Base-by-base conservation (phyloP, 1,140 invertebrate species). In the Brachionus rubens region DNA sequence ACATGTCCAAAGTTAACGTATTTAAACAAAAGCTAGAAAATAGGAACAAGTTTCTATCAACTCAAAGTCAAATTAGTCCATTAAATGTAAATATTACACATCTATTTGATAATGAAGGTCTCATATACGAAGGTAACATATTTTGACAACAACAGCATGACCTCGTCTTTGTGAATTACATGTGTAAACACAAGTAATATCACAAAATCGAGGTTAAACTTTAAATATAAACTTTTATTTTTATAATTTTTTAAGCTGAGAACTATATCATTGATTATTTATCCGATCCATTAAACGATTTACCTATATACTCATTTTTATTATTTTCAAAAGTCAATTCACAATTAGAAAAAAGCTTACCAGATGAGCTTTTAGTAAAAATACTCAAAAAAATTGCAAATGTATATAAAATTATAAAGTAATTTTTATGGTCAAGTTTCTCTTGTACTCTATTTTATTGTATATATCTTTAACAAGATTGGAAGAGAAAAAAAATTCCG, bases 281-380 rank as follows among this genome's bases (percentile, higher is more conserved):
- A 26, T 50, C 30, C 7, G 33, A 72, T 24, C 68, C 68, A 30
- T 4, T 48, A 1, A 48, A 72, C 46, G 68, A 72, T 30, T 50
- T 72, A 21, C 68, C 68, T 21, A 72, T 72, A 30, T 50, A 72
- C 33, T 72, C 68, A 1, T 50, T 54, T 41, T 30, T 3, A 19
- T 16, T 72, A n/a, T 72, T 54, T 41, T 72, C 68, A 26, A 30
- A 50, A 12, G 21, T 72, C 12, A 72, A 72, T 30, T 48, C 68
- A 14, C n/a, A 48, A 14, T 33, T 72, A 0, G 30, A 50, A 21
- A 1, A 21, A 72, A 48, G n/a, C 24, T 50, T 54, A 12, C 33
- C 43, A 7, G 46, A 54, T 36, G 7, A 50, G 19, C 6, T 19
- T 24, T 48, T 72, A 9, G 10, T 19, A 28, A 48, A 50, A 50